Evolutionary conservation across 2,113 vertebrate genomes (phyloP).

Genomic region (Prietella phreatophila): DNA sequence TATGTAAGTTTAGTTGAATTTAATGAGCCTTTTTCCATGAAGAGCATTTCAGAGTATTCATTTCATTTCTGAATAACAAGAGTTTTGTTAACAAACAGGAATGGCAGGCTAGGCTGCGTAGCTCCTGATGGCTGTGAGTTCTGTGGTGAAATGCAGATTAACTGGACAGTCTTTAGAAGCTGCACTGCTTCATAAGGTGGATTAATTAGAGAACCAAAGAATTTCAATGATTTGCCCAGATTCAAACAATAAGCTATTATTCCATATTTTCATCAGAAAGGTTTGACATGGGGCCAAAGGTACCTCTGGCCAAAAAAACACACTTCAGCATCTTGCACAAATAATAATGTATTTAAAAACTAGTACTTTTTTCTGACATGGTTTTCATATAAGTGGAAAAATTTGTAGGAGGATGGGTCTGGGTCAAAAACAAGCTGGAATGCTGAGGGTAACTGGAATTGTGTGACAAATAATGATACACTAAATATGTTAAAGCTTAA

Average conservation of each 20-base stretch:
- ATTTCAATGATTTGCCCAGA: neutral
- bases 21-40: neutral
- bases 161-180: neutral
- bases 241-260: neutral
- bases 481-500: neutral
- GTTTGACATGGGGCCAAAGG: neutral
- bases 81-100: constrained; percentile 2
- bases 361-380: neutral
- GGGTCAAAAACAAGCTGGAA: neutral
- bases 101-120: neutral
- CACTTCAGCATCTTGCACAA: neutral
- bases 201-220: neutral
- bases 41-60: neutral
- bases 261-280: neutral
- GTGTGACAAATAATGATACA: no score
- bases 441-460: neutral
- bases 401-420: neutral
- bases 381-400: neutral
- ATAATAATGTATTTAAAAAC: neutral
- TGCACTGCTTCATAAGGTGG: neutral
- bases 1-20: neutral
- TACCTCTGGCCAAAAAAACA: neutral
- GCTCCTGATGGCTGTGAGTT: neutral
- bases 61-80: neutral
- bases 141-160: neutral